These are phyloP conservation scores for Tamandua tetradactyla DNA, from an alignment of 2,797 vertebrate species.

Conservation along the genomic window DNA sequence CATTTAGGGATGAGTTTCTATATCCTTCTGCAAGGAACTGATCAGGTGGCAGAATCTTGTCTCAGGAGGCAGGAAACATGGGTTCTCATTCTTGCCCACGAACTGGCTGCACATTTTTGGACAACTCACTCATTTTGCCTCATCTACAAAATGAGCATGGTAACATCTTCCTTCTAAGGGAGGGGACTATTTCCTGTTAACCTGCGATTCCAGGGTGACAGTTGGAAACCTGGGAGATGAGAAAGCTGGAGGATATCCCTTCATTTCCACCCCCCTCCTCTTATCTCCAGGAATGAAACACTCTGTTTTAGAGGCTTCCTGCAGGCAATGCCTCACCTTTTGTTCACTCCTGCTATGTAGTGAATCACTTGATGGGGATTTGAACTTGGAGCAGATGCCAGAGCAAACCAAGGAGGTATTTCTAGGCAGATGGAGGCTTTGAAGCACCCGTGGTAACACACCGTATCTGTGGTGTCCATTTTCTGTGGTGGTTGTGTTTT, in stretches of 20 bases:
- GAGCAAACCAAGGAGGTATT: background rate
- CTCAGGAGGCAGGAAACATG: background rate
- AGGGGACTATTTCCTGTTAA: background rate
- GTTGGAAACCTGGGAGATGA: slow-evolving; percentile 5
- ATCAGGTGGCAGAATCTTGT: background rate
- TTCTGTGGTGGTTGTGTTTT: background rate
- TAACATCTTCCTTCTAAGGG: slow-evolving; percentile 23
- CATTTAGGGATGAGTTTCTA: background rate
- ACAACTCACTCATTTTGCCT: background rate
- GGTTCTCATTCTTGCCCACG: background rate
- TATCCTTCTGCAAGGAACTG: background rate
- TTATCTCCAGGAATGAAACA: background rate
- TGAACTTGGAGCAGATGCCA: background rate
- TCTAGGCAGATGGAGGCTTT: background rate
- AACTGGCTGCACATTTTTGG: background rate
- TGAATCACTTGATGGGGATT: background rate
- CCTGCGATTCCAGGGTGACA: background rate
- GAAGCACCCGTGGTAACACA: background rate
- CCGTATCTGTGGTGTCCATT: background rate
- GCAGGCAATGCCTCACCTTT: background rate
- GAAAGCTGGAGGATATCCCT: background rate
- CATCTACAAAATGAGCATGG: background rate
- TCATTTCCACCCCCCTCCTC: background rate
- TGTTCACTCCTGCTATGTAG: background rate
- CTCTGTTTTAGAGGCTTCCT: background rate